These are phyloP conservation scores for Bilobella aurantiaca DNA, from an alignment of 1,140 invertebrate genomes.

Conservation along the genomic window DNA sequence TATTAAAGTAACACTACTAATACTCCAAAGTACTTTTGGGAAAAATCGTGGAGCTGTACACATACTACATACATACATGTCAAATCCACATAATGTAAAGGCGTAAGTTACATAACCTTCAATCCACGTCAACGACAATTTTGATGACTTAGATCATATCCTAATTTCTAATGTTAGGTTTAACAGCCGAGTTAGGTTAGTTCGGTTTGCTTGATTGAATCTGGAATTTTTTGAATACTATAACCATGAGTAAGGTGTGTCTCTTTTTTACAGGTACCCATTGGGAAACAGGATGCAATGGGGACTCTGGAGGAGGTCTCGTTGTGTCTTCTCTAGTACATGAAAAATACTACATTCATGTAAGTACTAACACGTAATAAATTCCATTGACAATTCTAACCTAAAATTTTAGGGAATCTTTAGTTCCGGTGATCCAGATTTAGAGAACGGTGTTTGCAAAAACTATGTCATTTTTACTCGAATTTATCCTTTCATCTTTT, in stretches of 20 bases:
- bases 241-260: not conserved
- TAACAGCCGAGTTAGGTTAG: too few species aligned
- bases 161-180: too few species aligned
- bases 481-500: not conserved
- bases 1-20: not conserved
- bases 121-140: too few species aligned
- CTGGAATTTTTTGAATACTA: not conserved
- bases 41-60: too few species aligned
- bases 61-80: too few species aligned
- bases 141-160: too few species aligned
- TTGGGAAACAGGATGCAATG: not conserved
- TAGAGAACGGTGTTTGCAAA: not conserved
- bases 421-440: not conserved
- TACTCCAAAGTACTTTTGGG: too few species aligned
- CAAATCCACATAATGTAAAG: too few species aligned
- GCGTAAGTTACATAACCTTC: too few species aligned
- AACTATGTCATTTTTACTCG: not conserved
- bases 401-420: not conserved
- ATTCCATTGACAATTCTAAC: not conserved
- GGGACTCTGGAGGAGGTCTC: not conserved
- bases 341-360: not conserved
- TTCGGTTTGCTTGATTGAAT: too few species aligned
- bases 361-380: not conserved
- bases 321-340: not conserved
- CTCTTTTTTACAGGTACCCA: not conserved